Base-by-base conservation (phyloP, 2,888 invertebrate genomes). In the Slavum lentiscoides region DNA sequence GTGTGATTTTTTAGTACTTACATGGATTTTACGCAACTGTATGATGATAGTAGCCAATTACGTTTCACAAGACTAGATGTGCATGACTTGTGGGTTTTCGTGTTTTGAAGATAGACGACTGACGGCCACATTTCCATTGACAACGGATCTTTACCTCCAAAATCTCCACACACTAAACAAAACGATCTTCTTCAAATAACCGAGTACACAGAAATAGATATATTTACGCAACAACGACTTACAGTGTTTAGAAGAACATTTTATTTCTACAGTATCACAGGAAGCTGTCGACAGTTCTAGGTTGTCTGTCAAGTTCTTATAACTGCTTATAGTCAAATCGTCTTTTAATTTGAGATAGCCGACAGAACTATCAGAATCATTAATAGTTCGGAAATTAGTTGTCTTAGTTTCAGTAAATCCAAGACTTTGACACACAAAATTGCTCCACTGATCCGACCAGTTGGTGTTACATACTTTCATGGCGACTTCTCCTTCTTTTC, bases 91-190 rank as follows among this genome's bases (percentile, higher is more conserved):
- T 87, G 86, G 53, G 85, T 85, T 83, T 86, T 86, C 58, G 86
- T 86, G 83, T 89, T 87, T 83, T 87, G 88, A 9, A 90, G 84
- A 39, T 90, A 85, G 23, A 89, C 88, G 1, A 91, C 87, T 74
- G 89, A 90, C 0, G 90, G 88, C 90, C 89, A 90, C 84, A 90
- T 89, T 7, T 88, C 88, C 82, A 87, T 87, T 13, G 87, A 86
- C 7, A 87, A 87, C 68, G 86, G 86, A n/a, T 84, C 84, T 61
- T 84, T 82, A 7, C 85, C 84, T 19, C 86, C 85, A 82, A 86
- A 86, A 82, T 85, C 86, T 74, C 88, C 88, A 84, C 88, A 88
- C 61, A 84, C 88, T 88, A 84, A 76, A 82, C 30, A 49, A 49
- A 49, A 49, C 49, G 13, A 15, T 13, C 13, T 13, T 3, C 11